A percentile compares a stretch with the other conserved stretches of the same genome.
Conservation (phyloP, 2,797 vertebrate species). For the Amblyraja radiata region DNA sequence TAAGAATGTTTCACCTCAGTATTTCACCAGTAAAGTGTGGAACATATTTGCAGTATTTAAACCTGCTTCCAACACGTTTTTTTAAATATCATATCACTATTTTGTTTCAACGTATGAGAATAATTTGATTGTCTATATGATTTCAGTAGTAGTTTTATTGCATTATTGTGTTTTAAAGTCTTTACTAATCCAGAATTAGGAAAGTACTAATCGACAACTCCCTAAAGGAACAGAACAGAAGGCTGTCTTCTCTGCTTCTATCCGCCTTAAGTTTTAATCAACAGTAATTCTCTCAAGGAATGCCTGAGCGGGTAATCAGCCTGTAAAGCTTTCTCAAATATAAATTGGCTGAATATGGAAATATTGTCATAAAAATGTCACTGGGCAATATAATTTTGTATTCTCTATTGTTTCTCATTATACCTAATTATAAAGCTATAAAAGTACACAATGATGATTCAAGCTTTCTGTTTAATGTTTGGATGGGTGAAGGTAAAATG, state of each 20-base stretch:
- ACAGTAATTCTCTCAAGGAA: background rate
- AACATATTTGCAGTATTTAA: background rate
- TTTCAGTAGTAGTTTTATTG: background rate
- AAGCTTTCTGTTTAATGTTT: background rate
- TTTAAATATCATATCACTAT: background rate
- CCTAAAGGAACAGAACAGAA: background rate
- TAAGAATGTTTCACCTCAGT: slow-evolving; percentile 6
- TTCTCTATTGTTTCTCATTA: background rate
- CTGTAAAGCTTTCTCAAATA: background rate
- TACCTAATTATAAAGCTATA: background rate
- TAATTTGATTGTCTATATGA: background rate
- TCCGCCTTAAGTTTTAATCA: background rate
- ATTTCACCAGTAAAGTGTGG: background rate
- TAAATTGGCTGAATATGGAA: background rate
- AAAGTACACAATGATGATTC: background rate
- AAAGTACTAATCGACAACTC: no score
- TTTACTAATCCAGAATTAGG: background rate
- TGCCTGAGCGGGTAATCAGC: background rate
- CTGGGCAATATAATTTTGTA: background rate
- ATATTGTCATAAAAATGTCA: background rate
- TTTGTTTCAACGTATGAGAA: background rate
- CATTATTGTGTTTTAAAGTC: background rate
- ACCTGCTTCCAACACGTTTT: background rate
- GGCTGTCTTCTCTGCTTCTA: no score
- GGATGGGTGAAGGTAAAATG: background rate